Conservation (phyloP, 2,888 invertebrate genomes). For the Ametastegia equiseti region DNA sequence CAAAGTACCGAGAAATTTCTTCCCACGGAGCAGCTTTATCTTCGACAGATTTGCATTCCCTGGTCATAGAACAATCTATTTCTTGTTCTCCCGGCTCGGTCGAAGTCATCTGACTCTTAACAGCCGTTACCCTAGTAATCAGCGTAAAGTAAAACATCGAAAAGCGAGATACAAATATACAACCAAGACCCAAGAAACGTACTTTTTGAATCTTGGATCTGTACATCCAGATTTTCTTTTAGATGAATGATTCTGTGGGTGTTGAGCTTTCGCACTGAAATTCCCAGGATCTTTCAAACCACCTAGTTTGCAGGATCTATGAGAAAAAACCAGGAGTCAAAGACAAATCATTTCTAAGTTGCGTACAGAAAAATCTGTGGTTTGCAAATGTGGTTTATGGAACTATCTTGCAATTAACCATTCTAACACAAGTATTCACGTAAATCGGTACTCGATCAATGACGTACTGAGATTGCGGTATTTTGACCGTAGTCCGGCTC, state of each 20-base stretch:
- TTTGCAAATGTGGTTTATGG: background rate
- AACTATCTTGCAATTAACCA: too few relatives aligned
- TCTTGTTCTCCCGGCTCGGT: slow-evolving; percentile 54
- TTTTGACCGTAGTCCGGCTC: slow-evolving; percentile 61
- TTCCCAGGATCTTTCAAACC: background rate
- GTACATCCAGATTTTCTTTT: slow-evolving; percentile 63
- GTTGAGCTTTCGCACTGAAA: slow-evolving; percentile 8
- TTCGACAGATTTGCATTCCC: slow-evolving; percentile 48
- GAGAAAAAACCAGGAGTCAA: background rate
- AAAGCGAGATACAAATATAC: background rate
- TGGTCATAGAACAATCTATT: slow-evolving; percentile 50
- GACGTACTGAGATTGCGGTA: slow-evolving; percentile 61
- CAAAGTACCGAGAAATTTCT: slow-evolving; percentile 56
- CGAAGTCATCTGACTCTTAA: slow-evolving; percentile 59
- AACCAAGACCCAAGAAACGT: slow-evolving; percentile 38
- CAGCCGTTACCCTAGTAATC: slow-evolving; percentile 54
- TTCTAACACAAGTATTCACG: background rate
- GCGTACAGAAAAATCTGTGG: background rate
- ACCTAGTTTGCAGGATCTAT: slow-evolving; percentile 31
- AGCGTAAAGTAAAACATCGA: background rate
- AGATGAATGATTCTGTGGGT: slow-evolving; percentile 48
- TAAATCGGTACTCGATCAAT: slow-evolving; percentile 47
- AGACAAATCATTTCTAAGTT: too few relatives aligned
- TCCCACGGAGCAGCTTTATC: slow-evolving; percentile 53
- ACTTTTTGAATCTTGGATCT: slow-evolving; percentile 71